phyloP scores from a whole-genome alignment of 2,797 vertebrate species.

The Sebastes goodei region DNA sequence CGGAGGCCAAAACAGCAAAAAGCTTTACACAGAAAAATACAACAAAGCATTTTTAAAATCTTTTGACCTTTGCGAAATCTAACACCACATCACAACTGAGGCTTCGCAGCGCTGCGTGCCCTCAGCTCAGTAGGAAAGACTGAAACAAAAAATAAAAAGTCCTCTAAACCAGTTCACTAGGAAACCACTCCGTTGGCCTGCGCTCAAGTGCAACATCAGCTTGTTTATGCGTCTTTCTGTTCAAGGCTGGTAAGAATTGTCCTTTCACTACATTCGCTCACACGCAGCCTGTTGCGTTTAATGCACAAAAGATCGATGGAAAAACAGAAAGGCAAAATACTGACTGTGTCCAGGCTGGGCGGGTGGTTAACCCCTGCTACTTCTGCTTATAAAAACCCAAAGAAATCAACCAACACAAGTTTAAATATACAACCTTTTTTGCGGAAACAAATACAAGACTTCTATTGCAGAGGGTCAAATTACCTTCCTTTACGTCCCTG shows the following conservation, averaged over 20 bases:
- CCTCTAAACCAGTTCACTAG: conserved; percentile 28
- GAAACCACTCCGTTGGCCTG: conserved; percentile 40
- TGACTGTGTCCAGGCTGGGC: conserved; percentile 47
- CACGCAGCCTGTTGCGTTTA: conserved; percentile 39
- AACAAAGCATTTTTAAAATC: conserved; percentile 29
- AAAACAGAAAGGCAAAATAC: conserved; percentile 59
- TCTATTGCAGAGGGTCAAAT: conserved; percentile 11
- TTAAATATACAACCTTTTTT: conserved; percentile 44
- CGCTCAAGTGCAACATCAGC: conserved; percentile 64
- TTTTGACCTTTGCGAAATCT: conserved; percentile 38
- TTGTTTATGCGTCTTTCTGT: conserved; percentile 34
- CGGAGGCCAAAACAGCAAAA: conserved; percentile 47
- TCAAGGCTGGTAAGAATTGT: conserved; percentile 18
- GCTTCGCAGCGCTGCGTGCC: conserved; percentile 15
- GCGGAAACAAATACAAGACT: conserved; percentile 7
- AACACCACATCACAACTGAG: conserved; percentile 76
- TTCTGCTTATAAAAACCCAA: conserved; percentile 34
- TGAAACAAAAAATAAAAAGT: background rate
- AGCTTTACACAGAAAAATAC: conserved; percentile 47
- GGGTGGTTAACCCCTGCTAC: conserved; percentile 45
- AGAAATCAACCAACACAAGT: conserved; percentile 27
- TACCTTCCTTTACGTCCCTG: conserved; percentile 57
- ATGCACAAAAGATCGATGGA: conserved; percentile 31
- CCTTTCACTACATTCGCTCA: conserved; percentile 65
- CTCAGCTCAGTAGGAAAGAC: conserved; percentile 77